Base-by-base conservation (phyloP, 2,888 invertebrate genomes). In the Euzophera pinguis region DNA sequence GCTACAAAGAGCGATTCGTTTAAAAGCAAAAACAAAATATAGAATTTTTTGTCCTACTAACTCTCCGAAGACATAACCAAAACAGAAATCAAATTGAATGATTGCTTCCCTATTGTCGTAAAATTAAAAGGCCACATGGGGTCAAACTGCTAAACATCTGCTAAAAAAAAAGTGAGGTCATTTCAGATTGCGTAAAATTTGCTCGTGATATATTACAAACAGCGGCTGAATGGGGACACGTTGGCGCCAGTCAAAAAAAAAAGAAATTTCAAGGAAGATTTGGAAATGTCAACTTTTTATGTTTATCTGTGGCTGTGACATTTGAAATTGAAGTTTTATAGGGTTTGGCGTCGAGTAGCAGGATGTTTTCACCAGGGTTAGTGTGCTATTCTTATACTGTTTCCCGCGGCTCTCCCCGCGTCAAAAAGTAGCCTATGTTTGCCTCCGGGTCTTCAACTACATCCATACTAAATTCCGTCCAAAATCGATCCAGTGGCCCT, bases 151-250 rank as follows among this genome's bases (percentile, higher is more conserved):
- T 7, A 38, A 5, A 53, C 47, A 45, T 52, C 47, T 34, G 16
- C 9, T 13, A 9, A 8, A 52, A 56, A 55, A 55, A n/a, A 42
- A 49, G 41, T 49, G 59, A 55, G 61, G 66, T 64, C 69, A 63
- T 37, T 47, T 7, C 14, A 52, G 41, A 47, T 32, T 53, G 50
- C 54, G 56, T 58, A 52, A 63, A 65, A 64, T 68, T 67, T 64
- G 66, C 52, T 55, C 52, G 47, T 82, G 78, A 81, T 64, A 81
- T 81, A 82, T 81, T 66, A 76, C 70, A 65, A 67, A 67, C 80
- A 80, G n/a, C 58, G 61, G 58, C 72, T 61, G 57, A 3, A 5
- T 10, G 49, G 53, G 73, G 69, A 70, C 73, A 50, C 29, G 12
- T 35, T 69, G 81, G 81, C 81, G 81, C 80, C 81, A 61, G 14